Base-by-base conservation (phyloP, 2,888 invertebrate genomes). In the Trachelus stipa region DNA sequence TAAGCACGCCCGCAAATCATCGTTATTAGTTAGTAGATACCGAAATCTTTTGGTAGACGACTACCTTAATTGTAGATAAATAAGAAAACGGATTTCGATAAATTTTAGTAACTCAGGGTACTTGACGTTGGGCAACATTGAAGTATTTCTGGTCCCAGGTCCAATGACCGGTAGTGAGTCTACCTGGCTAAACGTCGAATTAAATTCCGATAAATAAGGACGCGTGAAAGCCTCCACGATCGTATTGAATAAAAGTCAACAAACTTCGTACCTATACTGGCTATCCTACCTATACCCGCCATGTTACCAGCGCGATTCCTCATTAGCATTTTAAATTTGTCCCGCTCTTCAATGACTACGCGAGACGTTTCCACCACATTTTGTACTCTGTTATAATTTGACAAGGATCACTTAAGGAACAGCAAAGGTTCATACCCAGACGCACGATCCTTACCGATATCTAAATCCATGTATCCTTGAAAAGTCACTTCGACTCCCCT, bases 301-400 rank as follows among this genome's bases (percentile, higher is more conserved):
- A 56, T 56, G 23, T 56, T 56, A 56, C 56, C 23, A 23, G 56
- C 56, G 56, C 56, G 23, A 56, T 56, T 56, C 9, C 68, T 82
- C 83, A 83, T 85, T 84, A 83, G 82, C 82, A 84, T 81, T 85
- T 85, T 81, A 83, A 83, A 80, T 80, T 79, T 76, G 77, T n/a
- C 73, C 76, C 74, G 56, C 56, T 23, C 23, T 56, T 56, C 56
- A 56, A 56, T 56, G 56, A 9, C 73, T 76, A 75, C 31, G 12
- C 71, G 71, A 31, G 71, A 34, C 71, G 23, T 30, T 71, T 71
- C 71, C 71, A 71, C 71, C 71, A 56, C 56, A 12, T 34, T 71
- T 71, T 71, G 33, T 33, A 31, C 12, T 34, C 33, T 33, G 69
- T 71, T 71, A 71, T 15, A 71, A 31, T 71, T 71, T 34, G 71